Conservation (phyloP, 2,888 invertebrate species). For the Muscina levida region DNA sequence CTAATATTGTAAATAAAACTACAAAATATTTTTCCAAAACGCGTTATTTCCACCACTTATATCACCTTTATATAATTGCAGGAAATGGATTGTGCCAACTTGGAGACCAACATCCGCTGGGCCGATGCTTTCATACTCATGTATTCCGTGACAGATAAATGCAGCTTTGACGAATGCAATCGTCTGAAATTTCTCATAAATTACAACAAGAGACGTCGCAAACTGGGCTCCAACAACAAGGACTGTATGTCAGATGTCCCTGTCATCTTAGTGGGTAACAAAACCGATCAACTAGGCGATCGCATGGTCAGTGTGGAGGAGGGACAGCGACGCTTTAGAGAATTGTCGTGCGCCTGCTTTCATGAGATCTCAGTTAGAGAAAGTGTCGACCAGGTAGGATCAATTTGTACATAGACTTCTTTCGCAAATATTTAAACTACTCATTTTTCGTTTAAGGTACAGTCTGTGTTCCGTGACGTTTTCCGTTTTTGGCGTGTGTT, state of each 20-base stretch:
- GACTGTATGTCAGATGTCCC: conserved; percentile 85
- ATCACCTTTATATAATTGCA: conserved; percentile 71
- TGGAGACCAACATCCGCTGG: conserved; percentile 92
- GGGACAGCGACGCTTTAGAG: conserved; percentile 87
- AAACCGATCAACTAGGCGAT: conserved; percentile 88
- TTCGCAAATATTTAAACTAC: conserved; percentile 60
- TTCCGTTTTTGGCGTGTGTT: conserved; percentile 88
- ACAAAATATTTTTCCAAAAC: too few species aligned
- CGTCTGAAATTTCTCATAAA: conserved; percentile 90
- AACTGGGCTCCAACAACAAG: conserved; percentile 83
- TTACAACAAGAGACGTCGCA: conserved; percentile 87
- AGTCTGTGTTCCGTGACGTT: conserved; percentile 87
- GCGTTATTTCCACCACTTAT: too few species aligned
- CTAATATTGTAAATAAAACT: too few species aligned
- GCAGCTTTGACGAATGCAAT: conserved; percentile 92
- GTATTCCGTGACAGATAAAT: conserved; percentile 93
- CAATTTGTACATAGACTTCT: too few species aligned
- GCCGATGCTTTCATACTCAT: conserved; percentile 93
- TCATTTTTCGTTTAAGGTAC: conserved; percentile 82
- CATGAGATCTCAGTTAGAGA: conserved; percentile 93
- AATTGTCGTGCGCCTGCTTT: conserved; percentile 90
- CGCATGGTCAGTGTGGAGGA: conserved; percentile 90
- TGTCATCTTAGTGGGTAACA: conserved; percentile 91
- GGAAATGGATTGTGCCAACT: conserved; percentile 85
- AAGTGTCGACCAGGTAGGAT: conserved; percentile 87